A percentile compares a stretch with the other conserved stretches of the same genome.
Evolutionary conservation across 2,888 invertebrate species (phyloP).

Genomic region (Deroplatys truncata): DNA sequence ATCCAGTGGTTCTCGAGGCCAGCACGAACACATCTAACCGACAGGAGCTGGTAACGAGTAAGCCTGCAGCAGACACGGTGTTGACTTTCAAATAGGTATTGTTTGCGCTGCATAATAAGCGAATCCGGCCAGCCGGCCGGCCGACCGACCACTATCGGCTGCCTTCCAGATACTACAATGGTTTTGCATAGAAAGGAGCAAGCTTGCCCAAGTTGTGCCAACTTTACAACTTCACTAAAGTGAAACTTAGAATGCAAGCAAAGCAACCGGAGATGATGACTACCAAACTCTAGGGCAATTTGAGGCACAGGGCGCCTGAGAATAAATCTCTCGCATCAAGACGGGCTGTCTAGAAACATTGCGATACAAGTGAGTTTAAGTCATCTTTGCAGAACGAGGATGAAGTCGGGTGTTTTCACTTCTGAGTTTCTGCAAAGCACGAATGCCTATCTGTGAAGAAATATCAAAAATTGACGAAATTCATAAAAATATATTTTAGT

Average conservation of each 20-base stretch:
- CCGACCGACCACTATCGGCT: neutral
- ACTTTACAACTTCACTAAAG: neutral
- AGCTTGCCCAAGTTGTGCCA: neutral
- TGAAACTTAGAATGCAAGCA: constrained; percentile 1
- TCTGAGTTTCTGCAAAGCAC: no score
- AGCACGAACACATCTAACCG: no score
- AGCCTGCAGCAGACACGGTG: neutral
- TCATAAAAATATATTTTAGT: no score
- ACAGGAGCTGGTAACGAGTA: neutral
- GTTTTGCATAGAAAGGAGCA: neutral
- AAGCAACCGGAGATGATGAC: neutral
- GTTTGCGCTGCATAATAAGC: neutral
- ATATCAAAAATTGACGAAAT: no score
- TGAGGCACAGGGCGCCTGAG: neutral
- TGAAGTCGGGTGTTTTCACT: no score
- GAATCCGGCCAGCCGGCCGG: neutral
- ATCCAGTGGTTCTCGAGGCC: no score
- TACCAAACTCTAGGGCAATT: neutral
- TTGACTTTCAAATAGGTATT: neutral
- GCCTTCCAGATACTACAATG: neutral
- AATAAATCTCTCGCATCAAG: neutral
- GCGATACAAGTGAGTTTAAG: no score
- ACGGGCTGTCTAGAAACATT: no score
- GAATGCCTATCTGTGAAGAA: no score
- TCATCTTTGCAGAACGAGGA: no score